A percentile compares a stretch with the other conserved stretches of the same genome.
Evolutionary conservation across 2,797 vertebrate species (phyloP).

Genomic region (Glyptemys insculpta): DNA sequence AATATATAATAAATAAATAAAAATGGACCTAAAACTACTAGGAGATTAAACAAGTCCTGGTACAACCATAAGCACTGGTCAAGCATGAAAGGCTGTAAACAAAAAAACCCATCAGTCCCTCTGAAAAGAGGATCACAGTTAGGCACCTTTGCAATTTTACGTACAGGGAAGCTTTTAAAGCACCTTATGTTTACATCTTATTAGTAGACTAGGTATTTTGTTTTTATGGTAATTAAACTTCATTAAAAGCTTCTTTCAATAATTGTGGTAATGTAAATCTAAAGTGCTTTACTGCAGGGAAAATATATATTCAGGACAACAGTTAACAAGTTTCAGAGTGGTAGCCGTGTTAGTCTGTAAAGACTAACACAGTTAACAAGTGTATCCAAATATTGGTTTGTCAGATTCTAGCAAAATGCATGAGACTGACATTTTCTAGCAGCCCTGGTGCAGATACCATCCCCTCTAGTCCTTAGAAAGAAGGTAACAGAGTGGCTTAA

Average conservation of each 20-base stretch:
- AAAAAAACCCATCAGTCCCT: background rate
- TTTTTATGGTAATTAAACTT: background rate
- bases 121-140: background rate
- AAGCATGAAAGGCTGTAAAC: background rate
- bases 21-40: background rate
- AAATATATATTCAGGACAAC: background rate
- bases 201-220: background rate
- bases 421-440: background rate
- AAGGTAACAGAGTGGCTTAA: constrained; percentile 58
- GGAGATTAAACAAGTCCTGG: background rate
- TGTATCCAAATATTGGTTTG: accelerated
- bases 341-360: too few species aligned
- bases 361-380: background rate
- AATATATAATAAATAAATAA: background rate
- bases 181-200: background rate
- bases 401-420: accelerated
- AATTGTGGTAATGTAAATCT: accelerated
- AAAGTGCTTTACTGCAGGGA: background rate
- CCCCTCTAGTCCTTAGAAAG: constrained; percentile 66
- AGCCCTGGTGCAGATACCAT: constrained; percentile 20
- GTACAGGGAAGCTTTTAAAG: background rate
- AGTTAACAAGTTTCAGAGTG: background rate
- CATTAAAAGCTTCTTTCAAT: background rate
- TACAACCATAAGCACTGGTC: background rate
- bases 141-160: background rate